These are phyloP conservation scores for Baronia brevicornis DNA, from an alignment of 2,888 invertebrate species.

Conservation along the genomic window DNA sequence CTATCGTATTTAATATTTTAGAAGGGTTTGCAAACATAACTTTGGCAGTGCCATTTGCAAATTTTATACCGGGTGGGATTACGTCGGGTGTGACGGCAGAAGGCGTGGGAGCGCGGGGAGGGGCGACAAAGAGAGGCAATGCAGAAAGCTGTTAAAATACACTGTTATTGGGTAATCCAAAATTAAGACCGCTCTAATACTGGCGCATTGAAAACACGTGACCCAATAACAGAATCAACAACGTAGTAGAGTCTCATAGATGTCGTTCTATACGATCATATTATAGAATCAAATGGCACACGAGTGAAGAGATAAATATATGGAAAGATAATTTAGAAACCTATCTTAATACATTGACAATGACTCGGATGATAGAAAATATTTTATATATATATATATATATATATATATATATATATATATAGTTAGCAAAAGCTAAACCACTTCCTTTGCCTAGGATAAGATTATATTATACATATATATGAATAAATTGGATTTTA, in stretches of 20 bases:
- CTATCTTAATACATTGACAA: no score
- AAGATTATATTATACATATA: no score
- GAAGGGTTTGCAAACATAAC: slow-evolving; percentile 19
- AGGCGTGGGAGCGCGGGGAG: slow-evolving; percentile 6
- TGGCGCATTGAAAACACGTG: slow-evolving; percentile 15
- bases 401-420: slow-evolving; percentile 1
- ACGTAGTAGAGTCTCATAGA: slow-evolving; percentile 2
- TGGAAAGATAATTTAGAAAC: not conserved
- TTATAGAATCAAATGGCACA: not conserved
- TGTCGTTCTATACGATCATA: not conserved
- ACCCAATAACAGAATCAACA: slow-evolving; percentile 10
- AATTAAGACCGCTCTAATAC: slow-evolving; percentile 21
- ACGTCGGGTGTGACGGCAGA: slow-evolving; percentile 8
- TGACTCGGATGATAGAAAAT: no score
- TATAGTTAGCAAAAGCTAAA: slow-evolving; percentile 2
- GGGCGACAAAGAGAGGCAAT: slow-evolving; percentile 12
- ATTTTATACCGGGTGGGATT: slow-evolving; percentile 11
- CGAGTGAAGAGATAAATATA: not conserved
- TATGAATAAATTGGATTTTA: no score
- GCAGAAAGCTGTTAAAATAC: slow-evolving; percentile 21
- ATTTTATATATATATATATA: slow-evolving; percentile 1
- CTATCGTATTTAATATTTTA: slow-evolving; percentile 25
- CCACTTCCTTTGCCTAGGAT: not conserved
- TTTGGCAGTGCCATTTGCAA: slow-evolving; percentile 9
- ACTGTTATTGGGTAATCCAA: slow-evolving; percentile 25